These are phyloP conservation scores for Siderastrea radians DNA, from an alignment of 92 coral and sea anemone species.

Conservation along the genomic window DNA sequence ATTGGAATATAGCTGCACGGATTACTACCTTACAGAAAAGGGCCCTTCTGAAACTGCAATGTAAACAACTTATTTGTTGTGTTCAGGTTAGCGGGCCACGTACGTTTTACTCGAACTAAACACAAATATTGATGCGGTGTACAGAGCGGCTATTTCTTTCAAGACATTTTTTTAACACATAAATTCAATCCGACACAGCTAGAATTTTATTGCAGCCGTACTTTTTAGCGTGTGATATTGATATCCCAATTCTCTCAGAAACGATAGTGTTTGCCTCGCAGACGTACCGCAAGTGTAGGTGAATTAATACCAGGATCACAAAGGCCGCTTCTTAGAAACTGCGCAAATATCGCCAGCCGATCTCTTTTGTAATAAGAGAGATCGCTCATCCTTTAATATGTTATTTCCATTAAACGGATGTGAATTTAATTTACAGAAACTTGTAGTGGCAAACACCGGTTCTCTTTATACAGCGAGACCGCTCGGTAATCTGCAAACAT, in stretches of 20 bases:
- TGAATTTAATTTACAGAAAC: slow-evolving; percentile 16
- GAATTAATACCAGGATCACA: background rate
- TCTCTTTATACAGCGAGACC: background rate
- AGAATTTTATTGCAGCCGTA: background rate
- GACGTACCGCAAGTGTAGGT: background rate
- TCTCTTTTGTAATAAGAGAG: background rate
- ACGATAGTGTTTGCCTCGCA: background rate
- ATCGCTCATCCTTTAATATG: background rate
- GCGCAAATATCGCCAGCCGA: background rate
- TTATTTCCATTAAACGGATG: slow-evolving; percentile 1
- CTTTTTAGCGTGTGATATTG: background rate
- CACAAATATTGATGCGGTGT: no score
- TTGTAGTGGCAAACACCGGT: background rate
- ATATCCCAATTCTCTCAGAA: background rate
- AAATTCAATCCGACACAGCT: background rate
- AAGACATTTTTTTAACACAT: background rate
- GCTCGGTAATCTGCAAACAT: background rate
- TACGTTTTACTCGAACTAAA: no score
- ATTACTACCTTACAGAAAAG: no score
- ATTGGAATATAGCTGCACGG: no score
- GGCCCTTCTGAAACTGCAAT: no score
- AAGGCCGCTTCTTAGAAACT: slow-evolving; percentile 6
- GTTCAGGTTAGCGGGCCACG: no score
- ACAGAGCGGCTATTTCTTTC: no score
- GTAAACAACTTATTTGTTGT: no score